These are phyloP conservation scores for Agriopis leucophaearia DNA, from an alignment of 2,888 invertebrate species.

Conservation along the genomic window DNA sequence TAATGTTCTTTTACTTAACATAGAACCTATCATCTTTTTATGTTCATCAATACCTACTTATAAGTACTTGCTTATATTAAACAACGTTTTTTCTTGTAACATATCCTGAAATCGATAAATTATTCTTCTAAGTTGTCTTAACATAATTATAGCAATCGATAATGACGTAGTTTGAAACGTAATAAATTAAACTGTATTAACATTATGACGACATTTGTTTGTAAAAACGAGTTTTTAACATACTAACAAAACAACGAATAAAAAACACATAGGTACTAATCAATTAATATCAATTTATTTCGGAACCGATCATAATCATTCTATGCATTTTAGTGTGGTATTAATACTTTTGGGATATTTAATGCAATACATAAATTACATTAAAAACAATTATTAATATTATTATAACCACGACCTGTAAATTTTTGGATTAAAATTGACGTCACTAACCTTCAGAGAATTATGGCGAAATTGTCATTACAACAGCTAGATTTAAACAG, in stretches of 20 bases:
- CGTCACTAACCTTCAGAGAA: slow-evolving; percentile 40
- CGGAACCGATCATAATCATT: neutral
- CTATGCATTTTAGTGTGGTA: neutral
- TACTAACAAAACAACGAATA: neutral
- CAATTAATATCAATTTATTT: no score
- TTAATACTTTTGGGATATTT: neutral
- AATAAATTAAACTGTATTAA: slow-evolving; percentile 14
- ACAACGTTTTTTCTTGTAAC: neutral
- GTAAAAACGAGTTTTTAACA: slow-evolving; percentile 2
- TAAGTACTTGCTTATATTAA: neutral
- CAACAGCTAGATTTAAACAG: neutral
- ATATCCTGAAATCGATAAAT: neutral
- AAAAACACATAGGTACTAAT: neutral
- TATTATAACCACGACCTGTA: slow-evolving; percentile 24
- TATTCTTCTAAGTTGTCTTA: neutral
- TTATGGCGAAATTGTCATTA: slow-evolving; percentile 8
- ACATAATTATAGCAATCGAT: neutral
- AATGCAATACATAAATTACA: no score
- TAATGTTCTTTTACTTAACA: no score
- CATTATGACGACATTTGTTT: slow-evolving; percentile 11
- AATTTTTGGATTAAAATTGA: slow-evolving; percentile 39
- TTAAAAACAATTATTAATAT: neutral
- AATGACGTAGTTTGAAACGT: slow-evolving; percentile 7
- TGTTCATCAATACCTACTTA: neutral
- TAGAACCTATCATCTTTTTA: no score